These are phyloP conservation scores for Hyperoplus lanceolatus DNA, from an alignment of 2,797 vertebrate species.

Conservation along the genomic window DNA sequence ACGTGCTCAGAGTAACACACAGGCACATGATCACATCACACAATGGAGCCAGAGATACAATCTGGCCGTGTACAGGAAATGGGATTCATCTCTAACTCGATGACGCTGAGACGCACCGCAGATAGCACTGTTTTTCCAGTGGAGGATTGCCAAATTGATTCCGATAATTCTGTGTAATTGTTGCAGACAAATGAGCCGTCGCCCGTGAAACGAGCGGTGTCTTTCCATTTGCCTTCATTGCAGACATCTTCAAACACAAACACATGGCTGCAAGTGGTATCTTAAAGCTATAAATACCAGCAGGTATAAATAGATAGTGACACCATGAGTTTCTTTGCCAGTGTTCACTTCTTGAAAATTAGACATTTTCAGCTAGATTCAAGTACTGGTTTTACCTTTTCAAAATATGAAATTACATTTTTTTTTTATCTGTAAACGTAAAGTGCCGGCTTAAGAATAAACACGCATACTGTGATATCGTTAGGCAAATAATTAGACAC, in stretches of 20 bases:
- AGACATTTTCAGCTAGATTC: constrained; percentile 11
- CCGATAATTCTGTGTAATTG: constrained; percentile 59
- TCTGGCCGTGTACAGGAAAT: constrained; percentile 61
- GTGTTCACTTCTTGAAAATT: neutral
- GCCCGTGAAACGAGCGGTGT: neutral
- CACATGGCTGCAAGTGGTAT: neutral
- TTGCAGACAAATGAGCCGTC: constrained; percentile 44
- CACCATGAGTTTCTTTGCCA: neutral
- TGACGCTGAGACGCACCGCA: constrained; percentile 35
- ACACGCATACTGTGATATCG: constrained; percentile 15
- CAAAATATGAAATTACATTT: constrained; percentile 8
- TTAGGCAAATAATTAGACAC: constrained; percentile 20
- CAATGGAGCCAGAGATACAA: constrained; percentile 35
- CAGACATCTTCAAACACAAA: neutral
- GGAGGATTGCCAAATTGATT: constrained; percentile 56
- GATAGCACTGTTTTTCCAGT: constrained; percentile 58
- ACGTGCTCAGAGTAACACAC: neutral
- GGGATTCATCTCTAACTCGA: constrained; percentile 47
- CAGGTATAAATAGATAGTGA: neutral
- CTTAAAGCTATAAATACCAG: neutral
- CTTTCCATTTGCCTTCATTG: constrained; percentile 30
- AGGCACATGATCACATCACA: constrained; percentile 23
- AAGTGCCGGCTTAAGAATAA: neutral
- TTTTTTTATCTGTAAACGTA: neutral
- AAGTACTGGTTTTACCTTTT: neutral